Percentiles rank a stretch among this genome's conserved stretches.
These are phyloP conservation scores for Champsocephalus esox DNA, from an alignment of 2,797 vertebrate species.

Conservation along the genomic window DNA sequence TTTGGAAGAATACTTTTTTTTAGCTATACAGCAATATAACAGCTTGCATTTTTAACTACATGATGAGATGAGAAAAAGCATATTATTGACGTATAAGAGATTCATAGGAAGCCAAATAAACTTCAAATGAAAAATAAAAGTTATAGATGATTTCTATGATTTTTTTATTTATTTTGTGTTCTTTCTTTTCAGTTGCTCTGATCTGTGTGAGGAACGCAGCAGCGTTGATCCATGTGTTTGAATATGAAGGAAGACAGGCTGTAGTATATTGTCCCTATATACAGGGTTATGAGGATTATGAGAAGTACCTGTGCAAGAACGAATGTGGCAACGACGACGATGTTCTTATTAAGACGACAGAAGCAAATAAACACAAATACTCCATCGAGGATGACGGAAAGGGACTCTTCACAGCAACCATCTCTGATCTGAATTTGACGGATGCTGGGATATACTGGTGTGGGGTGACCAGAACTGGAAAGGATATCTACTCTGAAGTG, in stretches of 20 bases:
- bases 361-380: slow-evolving; percentile 18
- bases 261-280: slow-evolving; percentile 37
- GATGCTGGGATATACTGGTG: slow-evolving; percentile 68
- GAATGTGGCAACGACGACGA: background rate
- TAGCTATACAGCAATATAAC: background rate
- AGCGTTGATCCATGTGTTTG: slow-evolving; percentile 16
- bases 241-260: slow-evolving; percentile 34
- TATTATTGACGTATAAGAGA: background rate
- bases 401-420: slow-evolving; percentile 24
- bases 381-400: slow-evolving; percentile 42
- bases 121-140: too few species aligned
- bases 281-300: background rate
- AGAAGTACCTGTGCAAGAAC: slow-evolving; percentile 72
- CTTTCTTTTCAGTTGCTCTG: slow-evolving; percentile 30
- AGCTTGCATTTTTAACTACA: background rate
- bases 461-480: slow-evolving; percentile 2
- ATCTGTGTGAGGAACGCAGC: slow-evolving; percentile 5
- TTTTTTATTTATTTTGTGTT: background rate
- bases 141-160: background rate
- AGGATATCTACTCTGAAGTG: slow-evolving; percentile 54
- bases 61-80: background rate
- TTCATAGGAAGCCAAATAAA: background rate
- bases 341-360: slow-evolving; percentile 42
- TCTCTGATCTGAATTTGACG: background rate
- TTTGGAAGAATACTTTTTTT: background rate